Evolutionary conservation across 37 sponge, comb jelly and placozoan genomes (phyloP), one percentile per base, ranked within the genome.

Genomic region (Ianthella basta): DNA sequence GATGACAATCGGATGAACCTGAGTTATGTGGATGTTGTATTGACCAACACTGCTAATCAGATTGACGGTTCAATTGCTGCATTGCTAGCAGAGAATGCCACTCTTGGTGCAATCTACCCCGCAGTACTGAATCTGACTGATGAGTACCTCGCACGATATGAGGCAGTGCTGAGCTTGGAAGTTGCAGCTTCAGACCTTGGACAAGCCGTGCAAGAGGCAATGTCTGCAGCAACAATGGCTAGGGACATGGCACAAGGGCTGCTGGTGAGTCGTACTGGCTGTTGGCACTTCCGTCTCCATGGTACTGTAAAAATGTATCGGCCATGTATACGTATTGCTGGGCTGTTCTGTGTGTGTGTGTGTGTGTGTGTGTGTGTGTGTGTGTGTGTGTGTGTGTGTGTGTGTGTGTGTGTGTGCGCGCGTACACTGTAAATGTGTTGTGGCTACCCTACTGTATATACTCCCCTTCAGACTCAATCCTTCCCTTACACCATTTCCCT

Each of bases 71-170:
- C 21, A 18, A 39, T 75, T 75, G 2, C 21, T 36, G 78, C 35
- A n/a, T 53, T 75, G 25, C 78, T 15, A 13, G 40, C 15, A n/a
- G 78, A 75, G 40, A 75, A 75, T 41, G 78, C 25, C 21, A 75
- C 78, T 75, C 44, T 50, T 41, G n/a, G 21, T 36, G 53, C 20
- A 20, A 75, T 44, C 15, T 75, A 25, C 54, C 33, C 15, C 4
- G n/a, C 54, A 4, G 78, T 75, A 23, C 15, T 75, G 53, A 75
- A 75, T 53, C 78, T 75, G 10, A 75, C 54, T 41, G 78, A 75
- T 0, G 40, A 19, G n/a, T 75, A 75, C 25, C 53, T 75, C 44
- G 6, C 44, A 41, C 44, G 78, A 1, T 75, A 53, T 23, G 53
- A 36, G 20, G 1, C 4, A 1, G 53, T 75, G 8, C 5, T 75